Base-by-base conservation (phyloP, 2,797 vertebrate genomes). In the Clarias pachynema region DNA sequence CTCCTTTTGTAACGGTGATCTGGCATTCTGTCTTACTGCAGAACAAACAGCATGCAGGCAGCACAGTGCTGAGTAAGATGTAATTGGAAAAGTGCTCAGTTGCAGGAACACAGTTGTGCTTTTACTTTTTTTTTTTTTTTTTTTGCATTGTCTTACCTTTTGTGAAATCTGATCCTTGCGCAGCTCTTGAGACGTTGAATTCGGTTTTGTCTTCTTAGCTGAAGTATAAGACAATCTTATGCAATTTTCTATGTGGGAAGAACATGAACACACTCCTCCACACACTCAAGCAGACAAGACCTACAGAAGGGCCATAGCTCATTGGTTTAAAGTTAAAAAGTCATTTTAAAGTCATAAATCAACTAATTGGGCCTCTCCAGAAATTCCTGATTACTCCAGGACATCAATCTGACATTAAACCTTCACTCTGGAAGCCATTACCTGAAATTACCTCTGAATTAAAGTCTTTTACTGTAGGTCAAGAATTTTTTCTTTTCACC, bases 341-440 rank as follows among this genome's bases (percentile, higher is more conserved):
- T 44, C 59, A 62, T 34, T 62, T 22, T 66, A 14, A 66, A 65
- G 62, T 49, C 62, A 53, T 80, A 66, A 65, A 80, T 81, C 10
- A 53, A 29, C n/a, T 66, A 66, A 81, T 29, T 56, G 44, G 9
- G 63, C 63, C 56, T 16, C 44, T 81, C 26, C 69, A 86, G 83
- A 40, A 75, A 80, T 83, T 88, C 82, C 87, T 89, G 88, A 90
- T 92, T 87, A 89, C 89, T 91, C 82, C 53, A 60, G 91, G 62
- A 75, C 91, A 88, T 93, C 88, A 90, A 87, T 53, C 86, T 91
- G 91, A 93, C 91, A 89, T 87, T 70, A 89, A 87, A 90, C 34
- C 69, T 70, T 40, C 83, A 83, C 87, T 92, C 93, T 94, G 93
- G 93, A 95, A 94, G 89, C 89, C 90, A 92, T 93, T 95, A 95